phyloP scores from a whole-genome alignment of 64 coral and sea anemone species.

The Montipora efflorescens region DNA sequence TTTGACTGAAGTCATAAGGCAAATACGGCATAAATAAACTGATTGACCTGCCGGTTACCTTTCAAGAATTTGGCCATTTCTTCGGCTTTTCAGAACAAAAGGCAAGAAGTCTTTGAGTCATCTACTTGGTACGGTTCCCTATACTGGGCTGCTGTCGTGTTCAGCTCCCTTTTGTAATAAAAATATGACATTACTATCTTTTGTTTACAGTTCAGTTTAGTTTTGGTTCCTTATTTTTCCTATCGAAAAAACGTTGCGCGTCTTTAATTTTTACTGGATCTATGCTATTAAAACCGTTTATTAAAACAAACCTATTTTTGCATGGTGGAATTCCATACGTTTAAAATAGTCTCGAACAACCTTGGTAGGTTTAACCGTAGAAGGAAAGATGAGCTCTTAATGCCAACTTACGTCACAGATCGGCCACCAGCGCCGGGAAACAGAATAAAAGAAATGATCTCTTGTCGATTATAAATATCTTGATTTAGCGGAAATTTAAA shows the following conservation, averaged over 20 bases:
- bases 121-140: not conserved
- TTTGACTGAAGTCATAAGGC: not conserved
- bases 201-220: not conserved
- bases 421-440: not conserved
- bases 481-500: not conserved
- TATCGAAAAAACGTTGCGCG: not conserved
- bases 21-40: not conserved
- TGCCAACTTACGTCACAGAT: conserved; percentile 4
- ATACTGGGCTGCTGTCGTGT: not conserved
- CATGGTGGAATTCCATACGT: not conserved
- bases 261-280: not conserved
- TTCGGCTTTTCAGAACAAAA: not conserved
- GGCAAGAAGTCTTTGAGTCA: not conserved
- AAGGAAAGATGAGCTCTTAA: not conserved
- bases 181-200: too few relatives aligned
- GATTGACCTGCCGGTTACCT: not conserved
- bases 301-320: not conserved
- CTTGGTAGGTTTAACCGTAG: not conserved
- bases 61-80: not conserved
- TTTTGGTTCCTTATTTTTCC: not conserved
- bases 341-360: not conserved
- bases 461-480: not conserved
- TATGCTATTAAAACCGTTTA: not conserved
- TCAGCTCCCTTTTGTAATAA: not conserved
- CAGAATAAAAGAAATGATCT: not conserved